phyloP scores from a whole-genome alignment of 2,113 vertebrate species.

The Panurus biarmicus region DNA sequence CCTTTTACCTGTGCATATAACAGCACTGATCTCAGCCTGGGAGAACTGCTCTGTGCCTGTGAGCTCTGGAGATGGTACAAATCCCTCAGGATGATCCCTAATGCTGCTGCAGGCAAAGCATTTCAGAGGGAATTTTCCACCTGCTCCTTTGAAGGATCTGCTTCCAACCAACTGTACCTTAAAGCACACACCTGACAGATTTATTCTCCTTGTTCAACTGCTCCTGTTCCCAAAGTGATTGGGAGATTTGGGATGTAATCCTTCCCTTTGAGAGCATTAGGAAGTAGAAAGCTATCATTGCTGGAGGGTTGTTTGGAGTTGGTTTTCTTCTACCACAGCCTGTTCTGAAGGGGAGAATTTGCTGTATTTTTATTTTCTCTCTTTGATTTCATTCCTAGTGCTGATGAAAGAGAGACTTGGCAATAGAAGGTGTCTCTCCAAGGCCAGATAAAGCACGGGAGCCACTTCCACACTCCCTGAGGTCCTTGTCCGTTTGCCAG shows the following conservation, averaged over 20 bases:
- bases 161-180: background rate
- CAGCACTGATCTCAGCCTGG: background rate
- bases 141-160: background rate
- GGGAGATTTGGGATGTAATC: background rate
- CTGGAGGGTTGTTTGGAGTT: background rate
- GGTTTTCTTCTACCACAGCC: background rate
- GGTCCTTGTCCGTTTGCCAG: rapidly evolving
- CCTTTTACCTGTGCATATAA: background rate
- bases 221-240: background rate
- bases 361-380: background rate
- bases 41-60: background rate
- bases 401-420: background rate
- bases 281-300: background rate
- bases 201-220: background rate
- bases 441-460: background rate
- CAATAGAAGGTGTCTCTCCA: background rate
- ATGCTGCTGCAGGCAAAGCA: background rate
- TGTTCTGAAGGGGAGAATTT: background rate
- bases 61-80: background rate
- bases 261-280: background rate
- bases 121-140: background rate
- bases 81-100: background rate
- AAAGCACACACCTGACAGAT: background rate
- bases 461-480: background rate
- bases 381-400: background rate